phyloP scores from a whole-genome alignment of 1,140 invertebrate genomes.

The Pseudoatta argentina region DNA sequence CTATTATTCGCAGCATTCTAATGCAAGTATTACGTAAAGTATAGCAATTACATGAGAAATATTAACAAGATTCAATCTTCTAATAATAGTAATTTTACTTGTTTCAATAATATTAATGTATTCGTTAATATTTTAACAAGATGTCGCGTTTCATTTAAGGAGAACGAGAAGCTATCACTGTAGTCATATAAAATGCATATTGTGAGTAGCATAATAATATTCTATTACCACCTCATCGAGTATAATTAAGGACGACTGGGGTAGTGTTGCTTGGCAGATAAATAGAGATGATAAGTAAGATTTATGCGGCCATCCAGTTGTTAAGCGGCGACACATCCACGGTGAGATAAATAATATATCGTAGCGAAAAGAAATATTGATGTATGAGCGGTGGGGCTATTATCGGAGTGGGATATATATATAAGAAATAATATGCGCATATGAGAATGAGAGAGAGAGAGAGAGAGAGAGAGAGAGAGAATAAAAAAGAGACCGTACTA shows the following conservation, averaged over 20 bases:
- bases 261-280: slow-evolving; percentile 22
- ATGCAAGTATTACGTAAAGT: neutral
- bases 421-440: neutral
- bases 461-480: neutral
- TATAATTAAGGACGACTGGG: slow-evolving; percentile 52
- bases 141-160: neutral
- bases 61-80: slow-evolving; percentile 18
- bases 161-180: neutral
- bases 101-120: neutral
- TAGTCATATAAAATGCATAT: slow-evolving; percentile 7
- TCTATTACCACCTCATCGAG: slow-evolving; percentile 13
- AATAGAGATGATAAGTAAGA: slow-evolving; percentile 63
- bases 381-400: slow-evolving; percentile 67
- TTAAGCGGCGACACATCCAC: slow-evolving; percentile 26
- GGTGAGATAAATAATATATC: slow-evolving; percentile 61
- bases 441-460: neutral
- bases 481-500: slow-evolving; percentile 9
- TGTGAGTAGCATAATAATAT: neutral
- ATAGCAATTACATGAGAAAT: neutral
- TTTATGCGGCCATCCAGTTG: slow-evolving; percentile 37
- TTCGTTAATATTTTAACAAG: slow-evolving; percentile 4
- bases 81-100: slow-evolving; percentile 1
- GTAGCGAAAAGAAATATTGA: slow-evolving; percentile 64
- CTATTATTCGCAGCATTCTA: slow-evolving; percentile 73
- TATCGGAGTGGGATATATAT: slow-evolving; percentile 59